These are phyloP conservation scores for Drosophila lutescens DNA, from an alignment of 2,888 invertebrate genomes.

Conservation along the genomic window DNA sequence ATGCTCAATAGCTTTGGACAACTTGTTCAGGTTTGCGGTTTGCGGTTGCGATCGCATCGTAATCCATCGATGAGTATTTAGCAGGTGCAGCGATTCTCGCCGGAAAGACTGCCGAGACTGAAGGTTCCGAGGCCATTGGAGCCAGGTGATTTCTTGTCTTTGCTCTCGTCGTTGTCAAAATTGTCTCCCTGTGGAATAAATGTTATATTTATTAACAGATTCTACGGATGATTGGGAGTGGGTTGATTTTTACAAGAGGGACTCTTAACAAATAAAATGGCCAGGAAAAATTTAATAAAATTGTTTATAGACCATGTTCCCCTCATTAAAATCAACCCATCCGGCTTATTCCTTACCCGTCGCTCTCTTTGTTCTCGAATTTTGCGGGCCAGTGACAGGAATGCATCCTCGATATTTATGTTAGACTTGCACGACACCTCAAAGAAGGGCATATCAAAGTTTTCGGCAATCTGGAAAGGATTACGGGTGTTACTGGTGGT, in stretches of 20 bases:
- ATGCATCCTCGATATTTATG: slow-evolving; percentile 93
- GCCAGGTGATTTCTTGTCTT: slow-evolving; percentile 84
- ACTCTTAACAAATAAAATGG: too few species aligned
- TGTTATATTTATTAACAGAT: background rate
- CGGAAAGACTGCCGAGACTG: slow-evolving; percentile 83
- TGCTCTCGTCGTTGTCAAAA: slow-evolving; percentile 84
- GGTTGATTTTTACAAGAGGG: too few species aligned
- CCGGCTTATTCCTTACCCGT: slow-evolving; percentile 85
- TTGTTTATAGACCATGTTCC: too few species aligned
- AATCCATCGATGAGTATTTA: slow-evolving; percentile 56
- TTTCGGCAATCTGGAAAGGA: slow-evolving; percentile 90
- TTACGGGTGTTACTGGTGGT: background rate
- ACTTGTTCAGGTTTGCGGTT: slow-evolving; percentile 53
- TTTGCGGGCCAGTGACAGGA: slow-evolving; percentile 91
- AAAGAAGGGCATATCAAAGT: slow-evolving; percentile 94
- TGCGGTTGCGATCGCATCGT: slow-evolving; percentile 42
- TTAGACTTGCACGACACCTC: slow-evolving; percentile 95
- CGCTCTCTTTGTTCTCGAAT: slow-evolving; percentile 92
- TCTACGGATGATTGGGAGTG: background rate
- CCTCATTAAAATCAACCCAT: background rate
- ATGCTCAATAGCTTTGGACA: slow-evolving; percentile 54
- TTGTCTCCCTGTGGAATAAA: slow-evolving; percentile 82
- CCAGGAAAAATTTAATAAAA: too few species aligned
- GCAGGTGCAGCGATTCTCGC: slow-evolving; percentile 84
- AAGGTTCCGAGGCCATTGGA: slow-evolving; percentile 84